Percentiles rank a stretch among this genome's conserved stretches.
phyloP scores from a whole-genome alignment of 1,140 invertebrate species.

The Lucilia cuprina region DNA sequence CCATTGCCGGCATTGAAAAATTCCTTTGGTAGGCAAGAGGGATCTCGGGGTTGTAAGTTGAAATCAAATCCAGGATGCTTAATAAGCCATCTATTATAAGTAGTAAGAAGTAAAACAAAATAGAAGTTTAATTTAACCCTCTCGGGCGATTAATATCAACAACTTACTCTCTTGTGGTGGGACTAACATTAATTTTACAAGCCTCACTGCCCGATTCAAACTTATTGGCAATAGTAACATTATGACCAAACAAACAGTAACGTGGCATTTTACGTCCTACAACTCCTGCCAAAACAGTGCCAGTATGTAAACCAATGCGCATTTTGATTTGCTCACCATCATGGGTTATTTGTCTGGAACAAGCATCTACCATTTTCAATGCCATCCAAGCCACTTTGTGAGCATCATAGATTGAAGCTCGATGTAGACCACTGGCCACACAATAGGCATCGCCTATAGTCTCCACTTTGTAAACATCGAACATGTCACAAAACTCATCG shows the following conservation, averaged over 20 bases:
- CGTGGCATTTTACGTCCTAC: slow-evolving; percentile 91
- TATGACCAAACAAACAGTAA: slow-evolving; percentile 91
- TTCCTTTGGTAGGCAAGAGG: slow-evolving; percentile 82
- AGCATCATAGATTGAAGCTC: slow-evolving; percentile 76
- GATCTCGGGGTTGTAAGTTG: slow-evolving; percentile 75
- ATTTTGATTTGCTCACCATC: slow-evolving; percentile 93
- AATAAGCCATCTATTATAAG: slow-evolving; percentile 73
- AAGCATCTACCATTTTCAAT: slow-evolving; percentile 85
- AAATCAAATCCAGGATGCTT: slow-evolving; percentile 79
- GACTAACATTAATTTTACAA: slow-evolving; percentile 88
- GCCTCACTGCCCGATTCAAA: slow-evolving; percentile 93
- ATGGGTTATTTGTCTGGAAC: slow-evolving; percentile 84
- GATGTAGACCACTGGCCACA: slow-evolving; percentile 89
- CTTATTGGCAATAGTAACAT: slow-evolving; percentile 93
- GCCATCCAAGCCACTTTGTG: slow-evolving; percentile 97
- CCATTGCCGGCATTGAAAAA: slow-evolving; percentile 78
- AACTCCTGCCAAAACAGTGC: slow-evolving; percentile 86
- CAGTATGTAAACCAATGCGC: slow-evolving; percentile 92
- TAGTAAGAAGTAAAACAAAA: slow-evolving; percentile 37
- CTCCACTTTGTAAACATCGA: slow-evolving; percentile 96
- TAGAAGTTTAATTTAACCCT: not conserved
- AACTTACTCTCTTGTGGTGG: slow-evolving; percentile 88
- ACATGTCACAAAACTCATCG: slow-evolving; percentile 85
- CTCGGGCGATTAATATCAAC: no score
- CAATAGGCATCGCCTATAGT: slow-evolving; percentile 96